Evolutionary conservation across 1,140 invertebrate genomes (phyloP), one percentile per base, ranked within the genome.

Genomic region (Danaus melanippus): DNA sequence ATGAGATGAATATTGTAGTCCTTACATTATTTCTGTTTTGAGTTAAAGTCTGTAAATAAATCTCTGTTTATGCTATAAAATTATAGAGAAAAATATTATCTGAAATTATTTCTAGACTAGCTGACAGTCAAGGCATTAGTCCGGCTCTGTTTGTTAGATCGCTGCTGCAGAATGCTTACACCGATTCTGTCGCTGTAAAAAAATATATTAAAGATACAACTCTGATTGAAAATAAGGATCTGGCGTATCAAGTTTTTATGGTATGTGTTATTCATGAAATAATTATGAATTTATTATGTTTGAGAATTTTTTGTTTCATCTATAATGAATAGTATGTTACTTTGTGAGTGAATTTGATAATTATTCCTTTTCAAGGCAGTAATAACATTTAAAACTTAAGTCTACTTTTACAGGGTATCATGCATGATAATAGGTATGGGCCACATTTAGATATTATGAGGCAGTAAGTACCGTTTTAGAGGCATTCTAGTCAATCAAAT

Each of bases 371-470:
- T 2, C 6, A 32, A 32, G 21, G 21, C 21, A 0, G 7, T 32
- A 32, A 32, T 32, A 7, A 3, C 21, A 32, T 32, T 4, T 32
- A 32, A 32, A 32, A 32, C 2, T 32, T 0, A 32, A 32, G 7
- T 32, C 21, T 59, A 58, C 44, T 48, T 56, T 86, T 88, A 56
- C 74, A 88, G 88, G 92, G 92, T 72, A 88, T 90, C n/a, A 76
- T 93, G 43, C 89, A 90, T 82, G 93, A 95, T 81, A 91, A 93
- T 70, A 87, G 91, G 57, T 95, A 96, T 87, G 94, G 94, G 55
- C 91, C 91, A 53, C 88, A 93, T 73, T 88, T 91, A 62, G 93
- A 95, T 84, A 88, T 91, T 39, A 92, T 94, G 44, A 93, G 92
- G 88, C 89, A 84, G 87, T 88, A 72, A 82, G 81, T 75, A 55